Conservation (phyloP, 2,888 invertebrate genomes). For the Tupiocoris notatus region DNA sequence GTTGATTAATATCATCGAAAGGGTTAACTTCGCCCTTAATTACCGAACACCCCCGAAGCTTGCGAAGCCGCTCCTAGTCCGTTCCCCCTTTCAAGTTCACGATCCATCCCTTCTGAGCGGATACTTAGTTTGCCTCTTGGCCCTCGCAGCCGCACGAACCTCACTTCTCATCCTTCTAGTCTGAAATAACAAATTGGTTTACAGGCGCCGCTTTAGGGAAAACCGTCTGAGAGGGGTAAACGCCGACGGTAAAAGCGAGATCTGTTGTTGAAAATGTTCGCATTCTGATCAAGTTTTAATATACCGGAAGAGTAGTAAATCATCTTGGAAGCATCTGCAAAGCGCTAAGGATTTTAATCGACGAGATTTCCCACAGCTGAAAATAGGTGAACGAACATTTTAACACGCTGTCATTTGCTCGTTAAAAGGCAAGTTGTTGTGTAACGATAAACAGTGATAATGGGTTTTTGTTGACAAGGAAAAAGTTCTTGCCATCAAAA, state of each 20-base stretch:
- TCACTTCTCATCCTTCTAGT: not conserved
- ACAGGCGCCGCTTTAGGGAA: not conserved
- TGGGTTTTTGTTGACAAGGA: too few relatives aligned
- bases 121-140: not conserved
- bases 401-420: too few relatives aligned
- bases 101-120: not conserved
- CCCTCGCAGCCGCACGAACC: not conserved
- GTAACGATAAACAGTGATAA: too few relatives aligned
- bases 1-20: constrained; percentile 42
- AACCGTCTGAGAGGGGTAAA: not conserved
- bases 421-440: too few relatives aligned
- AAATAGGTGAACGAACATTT: too few relatives aligned
- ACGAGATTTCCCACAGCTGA: too few relatives aligned
- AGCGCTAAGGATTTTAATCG: too few relatives aligned
- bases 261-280: not conserved
- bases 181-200: constrained; percentile 6
- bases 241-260: not conserved
- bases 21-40: constrained; percentile 38
- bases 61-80: not conserved
- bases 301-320: not conserved
- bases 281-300: not conserved
- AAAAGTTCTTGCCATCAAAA: too few relatives aligned
- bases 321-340: too few relatives aligned
- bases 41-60: constrained; percentile 39
- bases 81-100: not conserved